Percentiles rank a stretch among this genome's conserved stretches.
phyloP scores from a whole-genome alignment of 2,113 vertebrate species.

The Siphamia tubifer region DNA sequence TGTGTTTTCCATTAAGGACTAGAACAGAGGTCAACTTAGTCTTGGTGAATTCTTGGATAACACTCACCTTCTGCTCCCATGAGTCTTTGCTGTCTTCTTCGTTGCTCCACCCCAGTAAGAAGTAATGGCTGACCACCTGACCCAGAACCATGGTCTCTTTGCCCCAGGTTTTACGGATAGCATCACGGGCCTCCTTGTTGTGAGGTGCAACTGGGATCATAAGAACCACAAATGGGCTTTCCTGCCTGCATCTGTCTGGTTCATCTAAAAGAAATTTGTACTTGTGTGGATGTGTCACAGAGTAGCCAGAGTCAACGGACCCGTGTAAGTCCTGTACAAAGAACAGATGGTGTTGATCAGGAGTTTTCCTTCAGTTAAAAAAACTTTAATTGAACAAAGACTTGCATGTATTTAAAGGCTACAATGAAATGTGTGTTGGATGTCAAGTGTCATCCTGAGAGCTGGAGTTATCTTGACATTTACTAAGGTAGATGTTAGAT shows the following conservation, averaged over 20 bases:
- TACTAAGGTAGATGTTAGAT: no score
- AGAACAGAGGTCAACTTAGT: no score
- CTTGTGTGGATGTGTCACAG: slow-evolving; percentile 32
- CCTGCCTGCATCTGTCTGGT: slow-evolving; percentile 20
- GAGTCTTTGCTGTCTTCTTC: not conserved
- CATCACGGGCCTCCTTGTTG: slow-evolving; percentile 29
- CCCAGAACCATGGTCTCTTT: not conserved
- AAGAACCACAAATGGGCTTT: slow-evolving; percentile 48
- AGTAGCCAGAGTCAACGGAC: not conserved
- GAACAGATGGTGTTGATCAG: not conserved
- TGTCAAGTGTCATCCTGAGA: no score
- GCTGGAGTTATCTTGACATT: no score
- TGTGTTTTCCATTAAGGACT: no score
- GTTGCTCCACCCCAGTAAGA: slow-evolving; percentile 33
- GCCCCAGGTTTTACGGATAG: slow-evolving; percentile 47
- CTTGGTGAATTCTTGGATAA: no score
- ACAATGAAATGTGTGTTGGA: no score
- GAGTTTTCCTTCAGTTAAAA: no score
- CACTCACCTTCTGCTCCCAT: slow-evolving; percentile 22
- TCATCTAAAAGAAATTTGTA: slow-evolving; percentile 40
- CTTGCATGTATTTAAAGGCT: no score
- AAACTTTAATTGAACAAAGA: no score
- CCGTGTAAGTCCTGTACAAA: not conserved
- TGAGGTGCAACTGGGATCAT: slow-evolving; percentile 34
- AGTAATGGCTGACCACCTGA: slow-evolving; percentile 31